Percentiles rank a stretch among this genome's conserved stretches.
These are phyloP conservation scores for Ferrisia virgata DNA, from an alignment of 2,888 invertebrate species.

Conservation along the genomic window DNA sequence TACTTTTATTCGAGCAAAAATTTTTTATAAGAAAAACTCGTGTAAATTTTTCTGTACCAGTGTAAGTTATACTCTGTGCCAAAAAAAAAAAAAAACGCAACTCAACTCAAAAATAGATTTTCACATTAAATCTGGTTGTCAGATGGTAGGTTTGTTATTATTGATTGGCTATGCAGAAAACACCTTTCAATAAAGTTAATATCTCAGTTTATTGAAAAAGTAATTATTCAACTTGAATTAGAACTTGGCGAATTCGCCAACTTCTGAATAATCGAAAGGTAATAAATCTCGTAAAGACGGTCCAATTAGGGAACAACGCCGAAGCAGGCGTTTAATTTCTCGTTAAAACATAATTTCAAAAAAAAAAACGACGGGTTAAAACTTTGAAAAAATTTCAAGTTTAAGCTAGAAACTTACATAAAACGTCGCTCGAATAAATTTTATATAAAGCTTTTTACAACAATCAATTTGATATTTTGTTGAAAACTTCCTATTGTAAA, in stretches of 20 bases:
- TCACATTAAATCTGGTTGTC: too few species aligned
- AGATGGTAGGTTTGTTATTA: too few species aligned
- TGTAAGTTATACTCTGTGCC: background rate
- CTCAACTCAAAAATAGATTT: too few species aligned
- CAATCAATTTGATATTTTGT: background rate
- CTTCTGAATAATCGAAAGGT: background rate
- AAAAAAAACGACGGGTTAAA: background rate
- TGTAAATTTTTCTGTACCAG: background rate
- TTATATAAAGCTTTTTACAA: background rate
- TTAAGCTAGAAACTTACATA: background rate
- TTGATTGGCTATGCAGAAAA: too few species aligned
- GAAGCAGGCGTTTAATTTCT: background rate
- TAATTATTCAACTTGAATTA: background rate
- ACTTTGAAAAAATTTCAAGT: background rate
- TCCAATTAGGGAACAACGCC: background rate
- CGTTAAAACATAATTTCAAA: background rate
- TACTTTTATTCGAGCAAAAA: background rate
- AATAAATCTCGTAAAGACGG: background rate
- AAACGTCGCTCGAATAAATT: background rate
- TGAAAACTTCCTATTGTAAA: background rate
- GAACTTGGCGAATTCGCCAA: background rate
- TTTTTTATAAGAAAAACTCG: background rate
- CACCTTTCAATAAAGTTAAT: background rate
- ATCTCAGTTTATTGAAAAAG: background rate
- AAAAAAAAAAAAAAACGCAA: too few species aligned